These are phyloP conservation scores for Nemotelus nigrinus DNA, from an alignment of 2,888 invertebrate genomes.

Conservation along the genomic window DNA sequence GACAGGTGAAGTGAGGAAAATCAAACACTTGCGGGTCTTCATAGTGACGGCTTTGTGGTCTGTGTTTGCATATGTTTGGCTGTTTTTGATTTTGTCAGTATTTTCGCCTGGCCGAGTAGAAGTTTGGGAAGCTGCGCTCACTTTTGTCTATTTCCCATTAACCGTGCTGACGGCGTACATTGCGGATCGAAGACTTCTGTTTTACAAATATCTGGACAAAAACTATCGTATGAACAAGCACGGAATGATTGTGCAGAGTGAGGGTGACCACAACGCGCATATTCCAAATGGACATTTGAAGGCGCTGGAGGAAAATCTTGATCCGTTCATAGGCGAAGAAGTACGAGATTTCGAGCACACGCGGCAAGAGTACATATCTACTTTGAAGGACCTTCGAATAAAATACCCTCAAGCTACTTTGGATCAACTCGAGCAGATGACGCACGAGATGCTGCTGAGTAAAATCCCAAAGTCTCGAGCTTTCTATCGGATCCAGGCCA, in stretches of 20 bases:
- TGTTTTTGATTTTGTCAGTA: constrained; percentile 88
- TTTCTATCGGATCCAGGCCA: constrained; percentile 95
- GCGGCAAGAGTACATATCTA: constrained; percentile 90
- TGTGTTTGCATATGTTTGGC: constrained; percentile 95
- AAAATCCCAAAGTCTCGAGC: constrained; percentile 95
- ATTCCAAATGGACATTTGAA: constrained; percentile 71
- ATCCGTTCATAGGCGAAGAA: constrained; percentile 68
- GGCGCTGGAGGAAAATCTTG: constrained; percentile 69
- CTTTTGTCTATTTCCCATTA: constrained; percentile 91
- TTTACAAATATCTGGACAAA: constrained; percentile 83
- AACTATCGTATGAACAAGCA: constrained; percentile 84
- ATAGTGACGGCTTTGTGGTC: constrained; percentile 96
- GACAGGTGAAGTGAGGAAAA: constrained; percentile 82
- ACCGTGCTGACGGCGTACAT: constrained; percentile 93
- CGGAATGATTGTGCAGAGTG: constrained; percentile 84
- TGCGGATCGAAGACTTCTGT: constrained; percentile 82
- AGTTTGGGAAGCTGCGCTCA: constrained; percentile 92
- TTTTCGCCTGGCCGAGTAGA: constrained; percentile 84
- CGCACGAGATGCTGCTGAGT: constrained; percentile 88
- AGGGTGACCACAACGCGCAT: constrained; percentile 76
- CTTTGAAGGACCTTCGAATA: constrained; percentile 88
- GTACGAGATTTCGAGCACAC: constrained; percentile 91
- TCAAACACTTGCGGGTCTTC: constrained; percentile 92
- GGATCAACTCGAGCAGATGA: constrained; percentile 92
- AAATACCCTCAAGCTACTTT: constrained; percentile 92